phyloP scores from a whole-genome alignment of 1,140 invertebrate species.

The Sinella curviseta region DNA sequence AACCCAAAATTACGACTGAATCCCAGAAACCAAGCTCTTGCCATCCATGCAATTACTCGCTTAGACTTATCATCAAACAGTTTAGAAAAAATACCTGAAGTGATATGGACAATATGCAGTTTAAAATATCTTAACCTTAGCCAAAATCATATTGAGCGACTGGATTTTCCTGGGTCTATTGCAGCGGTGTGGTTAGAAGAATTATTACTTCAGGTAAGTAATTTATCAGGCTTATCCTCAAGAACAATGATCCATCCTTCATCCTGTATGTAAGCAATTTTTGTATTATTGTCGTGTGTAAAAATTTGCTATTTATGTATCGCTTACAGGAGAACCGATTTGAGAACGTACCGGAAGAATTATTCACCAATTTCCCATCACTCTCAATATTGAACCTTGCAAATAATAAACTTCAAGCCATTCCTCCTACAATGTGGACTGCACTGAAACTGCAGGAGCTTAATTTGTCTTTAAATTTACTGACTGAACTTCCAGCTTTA shows the following conservation, averaged over 20 bases:
- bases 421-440: conserved; percentile 83
- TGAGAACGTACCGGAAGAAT: conserved; percentile 72
- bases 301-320: conserved; percentile 51
- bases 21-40: conserved; percentile 68
- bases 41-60: conserved; percentile 85
- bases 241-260: background rate
- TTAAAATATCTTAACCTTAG: conserved; percentile 78
- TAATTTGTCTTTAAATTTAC: conserved; percentile 87
- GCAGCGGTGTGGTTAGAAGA: conserved; percentile 76
- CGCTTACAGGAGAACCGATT: conserved; percentile 77
- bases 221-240: background rate
- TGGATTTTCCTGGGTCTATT: conserved; percentile 59
- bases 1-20: conserved; percentile 78
- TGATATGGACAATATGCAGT: conserved; percentile 68
- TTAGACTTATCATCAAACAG: conserved; percentile 91
- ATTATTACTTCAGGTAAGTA: conserved; percentile 64
- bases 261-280: background rate
- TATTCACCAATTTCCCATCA: conserved; percentile 75
- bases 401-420: conserved; percentile 83
- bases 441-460: conserved; percentile 84
- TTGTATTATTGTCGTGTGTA: background rate
- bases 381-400: conserved; percentile 84
- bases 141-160: conserved; percentile 79
- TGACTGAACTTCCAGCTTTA: conserved; percentile 72
- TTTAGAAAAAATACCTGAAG: conserved; percentile 74